These are phyloP conservation scores for Stegastes partitus DNA, from an alignment of 2,113 vertebrate genomes.

Conservation along the genomic window DNA sequence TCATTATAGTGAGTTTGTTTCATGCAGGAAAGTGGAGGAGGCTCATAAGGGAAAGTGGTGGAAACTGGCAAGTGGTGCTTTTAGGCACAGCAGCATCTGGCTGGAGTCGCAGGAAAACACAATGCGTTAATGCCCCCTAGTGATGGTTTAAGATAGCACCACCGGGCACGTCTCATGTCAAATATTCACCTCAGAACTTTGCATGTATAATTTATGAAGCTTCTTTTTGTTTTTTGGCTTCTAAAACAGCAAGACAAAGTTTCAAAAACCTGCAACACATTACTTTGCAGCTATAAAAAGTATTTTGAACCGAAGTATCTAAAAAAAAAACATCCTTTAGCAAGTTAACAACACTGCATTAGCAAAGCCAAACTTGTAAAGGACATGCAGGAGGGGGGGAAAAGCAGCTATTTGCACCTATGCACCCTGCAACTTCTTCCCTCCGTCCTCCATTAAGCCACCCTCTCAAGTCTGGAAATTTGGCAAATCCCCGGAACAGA, in stretches of 20 bases:
- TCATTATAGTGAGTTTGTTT: constrained; percentile 56
- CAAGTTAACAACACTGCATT: not conserved
- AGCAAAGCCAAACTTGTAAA: constrained; percentile 16
- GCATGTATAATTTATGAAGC: no score
- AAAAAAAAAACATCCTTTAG: constrained; percentile 1
- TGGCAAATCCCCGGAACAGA: constrained; percentile 61
- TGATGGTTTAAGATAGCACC: constrained; percentile 21
- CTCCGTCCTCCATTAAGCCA: constrained; percentile 46
- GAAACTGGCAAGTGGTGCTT: constrained; percentile 43
- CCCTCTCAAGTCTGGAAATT: constrained; percentile 52
- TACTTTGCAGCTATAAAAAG: not conserved
- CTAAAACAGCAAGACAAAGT: no score
- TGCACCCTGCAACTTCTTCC: constrained; percentile 21
- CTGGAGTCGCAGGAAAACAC: not conserved
- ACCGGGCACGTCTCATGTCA: not conserved
- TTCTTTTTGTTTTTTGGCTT: no score
- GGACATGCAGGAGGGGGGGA: not conserved
- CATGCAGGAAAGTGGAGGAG: constrained; percentile 46
- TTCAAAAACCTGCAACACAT: not conserved
- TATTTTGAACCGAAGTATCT: no score
- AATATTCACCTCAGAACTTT: not conserved
- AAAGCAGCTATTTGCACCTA: constrained; percentile 16
- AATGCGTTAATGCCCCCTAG: constrained; percentile 71
- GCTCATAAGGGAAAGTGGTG: constrained; percentile 47
- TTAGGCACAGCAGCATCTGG: constrained; percentile 37